These are phyloP conservation scores for Brassicogethes aeneus DNA, from an alignment of 2,888 invertebrate genomes.

Conservation along the genomic window DNA sequence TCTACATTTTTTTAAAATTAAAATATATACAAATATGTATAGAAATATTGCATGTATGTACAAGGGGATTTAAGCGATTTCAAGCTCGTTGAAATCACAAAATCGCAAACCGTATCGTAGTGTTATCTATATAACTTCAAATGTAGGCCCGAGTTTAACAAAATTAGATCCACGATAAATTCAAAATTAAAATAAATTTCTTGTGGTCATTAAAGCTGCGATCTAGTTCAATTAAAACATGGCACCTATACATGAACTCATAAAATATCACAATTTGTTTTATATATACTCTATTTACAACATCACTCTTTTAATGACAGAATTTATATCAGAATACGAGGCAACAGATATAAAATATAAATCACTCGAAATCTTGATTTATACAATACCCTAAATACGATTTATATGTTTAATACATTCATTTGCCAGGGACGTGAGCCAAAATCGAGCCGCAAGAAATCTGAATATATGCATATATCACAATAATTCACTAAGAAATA, in stretches of 20 bases:
- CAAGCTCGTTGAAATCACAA: constrained; percentile 34
- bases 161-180: not conserved
- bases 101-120: constrained; percentile 20
- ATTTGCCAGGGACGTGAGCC: not conserved
- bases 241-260: constrained; percentile 14
- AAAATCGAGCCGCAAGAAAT: not conserved
- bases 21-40: constrained; percentile 28
- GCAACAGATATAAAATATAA: constrained; percentile 1
- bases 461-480: not conserved
- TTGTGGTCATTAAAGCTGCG: not conserved
- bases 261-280: constrained; percentile 18
- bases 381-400: constrained; percentile 1
- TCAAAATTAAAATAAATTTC: not conserved
- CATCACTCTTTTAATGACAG: constrained; percentile 10
- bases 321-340: constrained; percentile 10
- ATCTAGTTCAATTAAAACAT: not conserved
- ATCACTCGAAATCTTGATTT: not conserved
- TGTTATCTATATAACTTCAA: not conserved
- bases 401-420: not conserved
- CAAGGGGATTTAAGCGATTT: constrained; percentile 36
- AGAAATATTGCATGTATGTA: constrained; percentile 36
- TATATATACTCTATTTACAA: constrained; percentile 10
- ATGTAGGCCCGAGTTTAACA: not conserved
- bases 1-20: constrained; percentile 20
- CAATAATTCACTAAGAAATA: not conserved